Evolutionary conservation across 2,888 invertebrate genomes (phyloP).

Genomic region (Cephalotes varians): DNA sequence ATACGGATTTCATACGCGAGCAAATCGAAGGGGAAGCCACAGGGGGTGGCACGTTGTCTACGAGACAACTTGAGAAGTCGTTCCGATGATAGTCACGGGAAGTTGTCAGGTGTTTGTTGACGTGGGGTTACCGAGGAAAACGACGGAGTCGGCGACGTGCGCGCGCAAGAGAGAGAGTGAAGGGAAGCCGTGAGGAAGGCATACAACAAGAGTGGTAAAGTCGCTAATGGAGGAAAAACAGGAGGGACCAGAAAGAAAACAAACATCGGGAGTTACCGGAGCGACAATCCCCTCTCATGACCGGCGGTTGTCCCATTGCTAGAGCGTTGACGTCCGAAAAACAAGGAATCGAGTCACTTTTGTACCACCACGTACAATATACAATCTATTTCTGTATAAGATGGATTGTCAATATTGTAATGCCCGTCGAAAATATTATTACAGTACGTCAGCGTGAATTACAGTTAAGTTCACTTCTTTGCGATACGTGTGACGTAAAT

Average conservation of each 20-base stretch:
- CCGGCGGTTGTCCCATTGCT: conserved; percentile 3
- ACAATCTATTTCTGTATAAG: neutral
- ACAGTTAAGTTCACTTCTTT: neutral
- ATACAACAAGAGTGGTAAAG: conserved; percentile 58
- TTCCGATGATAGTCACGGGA: conserved; percentile 66
- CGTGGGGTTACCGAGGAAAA: conserved; percentile 68
- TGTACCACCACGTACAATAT: conserved; percentile 3
- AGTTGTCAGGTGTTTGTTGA: conserved; percentile 76
- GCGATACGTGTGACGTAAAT: neutral
- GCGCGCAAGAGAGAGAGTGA: conserved; percentile 11
- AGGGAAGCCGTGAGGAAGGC: conserved; percentile 1
- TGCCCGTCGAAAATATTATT: conserved; percentile 15
- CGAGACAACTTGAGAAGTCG: conserved; percentile 42
- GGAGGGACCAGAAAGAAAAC: conserved; percentile 77
- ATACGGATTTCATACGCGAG: conserved; percentile 41
- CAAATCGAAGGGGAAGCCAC: conserved; percentile 26
- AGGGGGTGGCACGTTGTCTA: conserved; percentile 34
- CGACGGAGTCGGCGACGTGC: conserved; percentile 48
- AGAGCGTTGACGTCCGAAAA: conserved; percentile 25
- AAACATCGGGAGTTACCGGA: conserved; percentile 69
- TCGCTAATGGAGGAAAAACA: conserved; percentile 81
- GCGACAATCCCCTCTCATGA: conserved; percentile 39
- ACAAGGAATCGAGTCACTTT: conserved; percentile 5
- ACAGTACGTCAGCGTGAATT: neutral
- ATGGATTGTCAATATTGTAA: conserved; percentile 34